Conservation (phyloP, 2,888 invertebrate genomes). For the Acrocyrtus sp. region DNA sequence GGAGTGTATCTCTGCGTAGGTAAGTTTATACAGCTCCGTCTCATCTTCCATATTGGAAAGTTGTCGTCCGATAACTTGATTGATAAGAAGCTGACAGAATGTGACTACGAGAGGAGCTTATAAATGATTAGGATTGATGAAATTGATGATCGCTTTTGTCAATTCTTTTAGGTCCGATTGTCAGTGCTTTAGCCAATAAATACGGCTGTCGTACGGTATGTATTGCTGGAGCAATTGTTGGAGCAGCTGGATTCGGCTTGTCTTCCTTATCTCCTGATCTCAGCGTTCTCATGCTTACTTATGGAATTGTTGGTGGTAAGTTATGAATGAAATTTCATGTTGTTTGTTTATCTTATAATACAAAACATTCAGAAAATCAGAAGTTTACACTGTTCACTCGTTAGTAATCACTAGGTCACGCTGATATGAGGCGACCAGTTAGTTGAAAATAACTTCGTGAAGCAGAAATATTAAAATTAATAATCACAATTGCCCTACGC, state of each 20-base stretch:
- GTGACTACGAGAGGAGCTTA: no score
- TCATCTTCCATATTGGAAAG: no score
- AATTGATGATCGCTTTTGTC: no score
- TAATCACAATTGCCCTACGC: no score
- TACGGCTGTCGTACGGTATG: constrained; percentile 95
- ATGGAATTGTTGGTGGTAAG: constrained; percentile 92
- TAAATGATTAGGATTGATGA: no score
- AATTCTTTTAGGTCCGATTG: constrained; percentile 87
- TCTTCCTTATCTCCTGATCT: constrained; percentile 89
- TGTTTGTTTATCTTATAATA: not conserved
- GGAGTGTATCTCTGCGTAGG: constrained; percentile 96
- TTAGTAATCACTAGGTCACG: not conserved
- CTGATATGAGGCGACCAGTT: not conserved
- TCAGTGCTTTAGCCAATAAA: constrained; percentile 95
- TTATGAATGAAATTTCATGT: no score
- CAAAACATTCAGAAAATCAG: not conserved
- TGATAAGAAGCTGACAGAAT: no score
- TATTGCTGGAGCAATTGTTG: constrained; percentile 88
- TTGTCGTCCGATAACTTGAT: no score
- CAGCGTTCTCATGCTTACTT: constrained; percentile 89
- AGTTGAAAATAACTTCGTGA: not conserved
- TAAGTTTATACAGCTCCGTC: constrained; percentile 70
- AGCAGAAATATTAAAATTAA: no score
- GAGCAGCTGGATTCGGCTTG: constrained; percentile 84
- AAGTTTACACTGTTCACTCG: not conserved